A percentile compares a stretch with the other conserved stretches of the same genome.
These are phyloP conservation scores for Coracopsis vasa DNA, from an alignment of 2,113 vertebrate genomes.

Conservation along the genomic window DNA sequence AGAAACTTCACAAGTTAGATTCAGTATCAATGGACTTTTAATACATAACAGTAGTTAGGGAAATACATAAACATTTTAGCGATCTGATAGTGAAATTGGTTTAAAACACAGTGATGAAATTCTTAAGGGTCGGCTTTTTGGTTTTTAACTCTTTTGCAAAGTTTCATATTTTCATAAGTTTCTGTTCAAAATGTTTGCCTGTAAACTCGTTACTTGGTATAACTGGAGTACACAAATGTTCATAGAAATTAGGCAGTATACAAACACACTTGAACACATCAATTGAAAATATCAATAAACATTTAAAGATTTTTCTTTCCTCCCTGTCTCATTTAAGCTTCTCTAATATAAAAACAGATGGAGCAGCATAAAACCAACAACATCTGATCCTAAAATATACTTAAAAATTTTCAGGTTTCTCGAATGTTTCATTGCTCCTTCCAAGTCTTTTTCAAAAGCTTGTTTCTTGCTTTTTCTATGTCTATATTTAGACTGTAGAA, in stretches of 20 bases:
- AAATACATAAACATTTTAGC: neutral
- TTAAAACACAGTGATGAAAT: neutral
- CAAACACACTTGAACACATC: neutral
- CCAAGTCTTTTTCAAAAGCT: neutral
- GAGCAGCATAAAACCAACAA: neutral
- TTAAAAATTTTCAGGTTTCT: neutral
- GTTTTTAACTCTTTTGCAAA: neutral
- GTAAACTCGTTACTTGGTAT: neutral
- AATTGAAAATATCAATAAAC: neutral
- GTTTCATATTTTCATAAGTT: neutral
- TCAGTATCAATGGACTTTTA: neutral
- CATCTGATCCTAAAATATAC: slow-evolving; percentile 33
- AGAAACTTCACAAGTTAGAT: neutral
- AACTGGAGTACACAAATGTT: neutral
- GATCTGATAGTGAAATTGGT: neutral
- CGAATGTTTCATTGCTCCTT: slow-evolving; percentile 8
- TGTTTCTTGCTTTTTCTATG: neutral
- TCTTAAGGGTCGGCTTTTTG: neutral
- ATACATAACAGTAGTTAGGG: neutral
- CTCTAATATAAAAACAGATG: slow-evolving; percentile 14
- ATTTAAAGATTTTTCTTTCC: neutral
- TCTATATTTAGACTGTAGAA: neutral
- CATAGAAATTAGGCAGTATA: neutral
- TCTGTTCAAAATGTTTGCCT: neutral
- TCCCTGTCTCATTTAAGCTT: neutral